phyloP scores from a whole-genome alignment of 2,113 vertebrate genomes.

The Carettochelys insculpta region DNA sequence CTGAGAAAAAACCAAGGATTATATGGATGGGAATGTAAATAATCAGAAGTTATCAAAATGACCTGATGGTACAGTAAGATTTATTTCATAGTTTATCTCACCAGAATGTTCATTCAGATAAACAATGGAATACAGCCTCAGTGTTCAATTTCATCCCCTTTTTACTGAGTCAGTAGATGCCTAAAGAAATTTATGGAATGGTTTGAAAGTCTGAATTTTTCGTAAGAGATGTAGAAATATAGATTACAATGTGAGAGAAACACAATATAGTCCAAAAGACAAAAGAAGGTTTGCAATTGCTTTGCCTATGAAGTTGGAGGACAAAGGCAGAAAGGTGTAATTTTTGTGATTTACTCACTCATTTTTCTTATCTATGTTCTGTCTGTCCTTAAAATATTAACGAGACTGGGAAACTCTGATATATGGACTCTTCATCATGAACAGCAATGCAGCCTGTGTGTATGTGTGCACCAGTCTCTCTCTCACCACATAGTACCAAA shows the following conservation, averaged over 20 bases:
- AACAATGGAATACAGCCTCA: slow-evolving; percentile 64
- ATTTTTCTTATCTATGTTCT: slow-evolving; percentile 23
- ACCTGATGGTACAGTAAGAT: slow-evolving; percentile 70
- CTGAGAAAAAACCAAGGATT: slow-evolving; percentile 43
- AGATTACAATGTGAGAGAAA: slow-evolving; percentile 61
- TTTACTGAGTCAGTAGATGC: slow-evolving; percentile 70
- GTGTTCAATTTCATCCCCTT: slow-evolving; percentile 62
- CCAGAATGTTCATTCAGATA: slow-evolving; percentile 50
- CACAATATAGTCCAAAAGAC: slow-evolving; percentile 51
- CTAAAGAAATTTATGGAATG: slow-evolving; percentile 75
- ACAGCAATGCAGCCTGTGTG: not conserved
- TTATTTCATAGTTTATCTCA: slow-evolving; percentile 74
- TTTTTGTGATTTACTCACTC: slow-evolving; percentile 34
- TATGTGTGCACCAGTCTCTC: not conserved
- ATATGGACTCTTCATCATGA: not conserved
- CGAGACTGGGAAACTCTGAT: not conserved
- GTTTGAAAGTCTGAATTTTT: slow-evolving; percentile 75
- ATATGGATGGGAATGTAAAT: slow-evolving; percentile 67
- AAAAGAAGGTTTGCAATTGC: slow-evolving; percentile 47
- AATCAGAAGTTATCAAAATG: slow-evolving; percentile 68
- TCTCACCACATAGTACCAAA: not conserved
- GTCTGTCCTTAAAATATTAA: not conserved
- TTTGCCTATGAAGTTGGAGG: slow-evolving; percentile 38
- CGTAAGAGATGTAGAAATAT: slow-evolving; percentile 69
- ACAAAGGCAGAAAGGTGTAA: not conserved